phyloP scores from a whole-genome alignment of 2,797 vertebrate genomes.

The Aphelocoma californica region DNA sequence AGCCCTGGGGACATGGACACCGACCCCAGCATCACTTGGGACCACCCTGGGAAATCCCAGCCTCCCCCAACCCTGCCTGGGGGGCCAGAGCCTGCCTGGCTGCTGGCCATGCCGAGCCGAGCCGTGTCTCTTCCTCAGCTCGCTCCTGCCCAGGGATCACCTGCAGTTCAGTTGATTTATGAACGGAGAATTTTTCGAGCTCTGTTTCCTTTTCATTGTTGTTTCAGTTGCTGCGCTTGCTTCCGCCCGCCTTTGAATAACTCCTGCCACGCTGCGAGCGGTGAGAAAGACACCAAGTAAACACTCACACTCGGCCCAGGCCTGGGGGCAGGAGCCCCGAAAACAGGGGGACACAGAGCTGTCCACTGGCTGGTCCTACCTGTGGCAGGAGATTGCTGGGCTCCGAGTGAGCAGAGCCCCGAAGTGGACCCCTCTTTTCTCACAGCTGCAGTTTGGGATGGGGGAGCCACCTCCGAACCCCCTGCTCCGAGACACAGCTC shows the following conservation, averaged over 20 bases:
- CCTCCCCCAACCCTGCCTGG: not conserved
- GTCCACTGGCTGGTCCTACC: not conserved
- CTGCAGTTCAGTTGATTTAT: conserved; percentile 73
- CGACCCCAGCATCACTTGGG: not conserved
- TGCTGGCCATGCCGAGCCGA: not conserved
- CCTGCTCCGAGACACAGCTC: rapidly evolving
- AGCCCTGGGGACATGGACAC: rapidly evolving
- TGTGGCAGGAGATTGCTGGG: not conserved
- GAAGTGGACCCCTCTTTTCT: not conserved
- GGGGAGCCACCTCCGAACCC: not conserved
- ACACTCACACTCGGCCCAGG: conserved; percentile 46
- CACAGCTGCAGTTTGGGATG: not conserved
- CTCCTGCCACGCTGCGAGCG: conserved; percentile 43
- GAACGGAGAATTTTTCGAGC: conserved; percentile 56
- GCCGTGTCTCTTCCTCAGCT: conserved; percentile 10
- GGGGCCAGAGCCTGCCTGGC: not conserved
- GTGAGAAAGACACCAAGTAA: conserved; percentile 60
- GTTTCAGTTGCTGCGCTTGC: conserved; percentile 51
- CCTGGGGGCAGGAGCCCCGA: not conserved
- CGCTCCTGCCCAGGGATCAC: conserved; percentile 59
- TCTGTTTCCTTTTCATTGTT: conserved; percentile 62
- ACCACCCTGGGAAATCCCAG: not conserved
- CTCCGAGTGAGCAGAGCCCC: rapidly evolving
- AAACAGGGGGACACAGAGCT: not conserved
- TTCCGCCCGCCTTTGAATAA: conserved; percentile 68